Evolutionary conservation across 2,888 invertebrate species (phyloP).

Genomic region (Scelioninae gen. 1): DNA sequence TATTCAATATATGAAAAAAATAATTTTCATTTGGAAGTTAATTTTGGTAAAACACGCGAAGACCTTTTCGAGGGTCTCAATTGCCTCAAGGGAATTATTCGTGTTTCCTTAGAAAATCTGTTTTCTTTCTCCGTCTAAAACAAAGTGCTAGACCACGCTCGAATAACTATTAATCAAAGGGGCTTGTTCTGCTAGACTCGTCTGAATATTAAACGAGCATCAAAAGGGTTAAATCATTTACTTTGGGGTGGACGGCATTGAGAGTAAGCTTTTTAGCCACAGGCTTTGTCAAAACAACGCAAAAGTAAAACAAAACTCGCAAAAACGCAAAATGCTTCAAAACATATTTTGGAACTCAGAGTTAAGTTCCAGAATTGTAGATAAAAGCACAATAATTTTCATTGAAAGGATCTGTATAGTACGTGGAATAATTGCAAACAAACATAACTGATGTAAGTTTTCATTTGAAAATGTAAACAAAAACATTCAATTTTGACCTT

Average conservation of each 20-base stretch:
- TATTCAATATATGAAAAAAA: too few relatives aligned
- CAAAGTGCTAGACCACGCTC: slow-evolving; percentile 47
- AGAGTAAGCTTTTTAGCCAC: slow-evolving; percentile 40
- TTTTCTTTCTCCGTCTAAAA: slow-evolving; percentile 51
- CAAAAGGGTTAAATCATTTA: slow-evolving; percentile 75
- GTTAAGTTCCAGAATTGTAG: too few relatives aligned
- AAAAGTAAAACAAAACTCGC: slow-evolving; percentile 36
- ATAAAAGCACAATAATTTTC: too few relatives aligned
- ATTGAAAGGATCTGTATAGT: too few relatives aligned
- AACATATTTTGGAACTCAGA: neutral
- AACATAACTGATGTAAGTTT: too few relatives aligned
- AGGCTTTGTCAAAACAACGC: slow-evolving; percentile 39
- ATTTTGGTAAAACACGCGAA: too few relatives aligned
- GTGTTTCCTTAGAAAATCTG: slow-evolving; percentile 43
- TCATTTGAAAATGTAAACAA: too few relatives aligned
- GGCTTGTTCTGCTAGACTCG: slow-evolving; percentile 75
- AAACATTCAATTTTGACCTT: too few relatives aligned
- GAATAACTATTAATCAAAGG: slow-evolving; percentile 76
- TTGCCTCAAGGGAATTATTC: slow-evolving; percentile 34
- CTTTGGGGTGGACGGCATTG: slow-evolving; percentile 49
- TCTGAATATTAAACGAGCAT: slow-evolving; percentile 79
- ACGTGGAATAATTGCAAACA: too few relatives aligned
- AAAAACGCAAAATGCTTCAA: neutral
- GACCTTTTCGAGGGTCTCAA: slow-evolving; percentile 17
- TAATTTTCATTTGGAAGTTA: too few relatives aligned